Evolutionary conservation across 37 sponge, comb jelly and placozoan species (phyloP).

Genomic region (Dysidea cf. avara): DNA sequence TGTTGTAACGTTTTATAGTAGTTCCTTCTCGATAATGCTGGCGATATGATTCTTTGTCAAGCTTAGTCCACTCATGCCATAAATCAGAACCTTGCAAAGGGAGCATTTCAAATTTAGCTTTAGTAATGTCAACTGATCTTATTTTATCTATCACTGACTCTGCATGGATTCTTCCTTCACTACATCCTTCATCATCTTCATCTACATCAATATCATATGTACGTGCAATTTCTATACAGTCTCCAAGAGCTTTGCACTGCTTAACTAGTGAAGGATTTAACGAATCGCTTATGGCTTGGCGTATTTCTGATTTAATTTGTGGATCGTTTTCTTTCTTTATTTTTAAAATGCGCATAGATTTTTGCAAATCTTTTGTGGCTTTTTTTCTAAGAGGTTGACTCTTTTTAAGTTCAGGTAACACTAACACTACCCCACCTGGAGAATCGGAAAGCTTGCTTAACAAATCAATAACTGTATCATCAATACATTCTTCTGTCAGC

Average conservation of each 20-base stretch:
- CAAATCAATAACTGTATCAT: neutral
- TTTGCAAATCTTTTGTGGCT: neutral
- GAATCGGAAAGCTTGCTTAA: neutral
- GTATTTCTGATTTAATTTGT: neutral
- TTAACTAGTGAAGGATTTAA: neutral
- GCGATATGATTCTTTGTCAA: slow-evolving; percentile 24
- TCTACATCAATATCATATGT: slow-evolving; percentile 2
- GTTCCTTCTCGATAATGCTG: neutral
- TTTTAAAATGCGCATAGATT: no score
- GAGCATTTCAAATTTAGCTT: slow-evolving; percentile 9
- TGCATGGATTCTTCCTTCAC: slow-evolving; percentile 1
- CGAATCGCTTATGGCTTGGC: neutral
- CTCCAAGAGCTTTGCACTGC: neutral
- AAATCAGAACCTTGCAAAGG: slow-evolving; percentile 14
- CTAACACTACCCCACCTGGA: slow-evolving; percentile 12
- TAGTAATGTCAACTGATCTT: neutral
- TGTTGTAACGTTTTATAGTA: neutral
- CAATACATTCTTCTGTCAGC: slow-evolving; percentile 9
- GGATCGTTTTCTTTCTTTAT: neutral
- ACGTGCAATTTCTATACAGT: neutral
- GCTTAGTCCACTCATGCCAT: slow-evolving; percentile 21
- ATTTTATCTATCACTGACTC: neutral
- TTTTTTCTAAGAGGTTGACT: neutral
- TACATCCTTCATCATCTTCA: slow-evolving; percentile 13
- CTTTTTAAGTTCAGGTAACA: neutral